Conservation (phyloP, 2,888 invertebrate species). For the Catocala fraxini region DNA sequence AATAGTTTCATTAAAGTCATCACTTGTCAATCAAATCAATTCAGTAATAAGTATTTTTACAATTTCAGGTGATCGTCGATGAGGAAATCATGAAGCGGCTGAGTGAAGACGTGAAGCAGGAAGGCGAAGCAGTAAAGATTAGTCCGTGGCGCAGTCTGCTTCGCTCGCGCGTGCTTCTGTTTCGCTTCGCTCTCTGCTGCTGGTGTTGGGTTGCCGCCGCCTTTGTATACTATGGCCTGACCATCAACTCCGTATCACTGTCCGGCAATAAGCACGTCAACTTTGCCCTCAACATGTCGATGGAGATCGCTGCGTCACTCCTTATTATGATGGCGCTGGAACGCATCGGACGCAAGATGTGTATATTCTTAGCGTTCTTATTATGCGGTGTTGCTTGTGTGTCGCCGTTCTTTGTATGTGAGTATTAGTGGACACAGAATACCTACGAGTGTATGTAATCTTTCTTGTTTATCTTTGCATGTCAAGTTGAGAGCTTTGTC, state of each 20-base stretch:
- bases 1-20: no score
- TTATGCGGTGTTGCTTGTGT: slow-evolving; percentile 75
- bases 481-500: no score
- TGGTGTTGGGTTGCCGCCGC: slow-evolving; percentile 92
- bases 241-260: slow-evolving; percentile 91
- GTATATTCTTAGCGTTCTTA: slow-evolving; percentile 72
- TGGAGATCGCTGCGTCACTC: slow-evolving; percentile 81
- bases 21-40: no score
- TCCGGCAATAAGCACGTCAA: slow-evolving; percentile 92
- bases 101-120: slow-evolving; percentile 42
- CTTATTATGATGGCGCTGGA: slow-evolving; percentile 81
- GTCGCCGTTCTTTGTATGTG: slow-evolving; percentile 71
- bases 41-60: not conserved
- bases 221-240: slow-evolving; percentile 93
- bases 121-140: slow-evolving; percentile 18
- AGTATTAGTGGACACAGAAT: slow-evolving; percentile 40
- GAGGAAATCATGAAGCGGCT: slow-evolving; percentile 65
- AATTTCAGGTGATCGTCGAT: slow-evolving; percentile 62
- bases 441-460: no score
- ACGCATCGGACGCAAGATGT: slow-evolving; percentile 73
- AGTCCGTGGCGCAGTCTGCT: slow-evolving; percentile 69
- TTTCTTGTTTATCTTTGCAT: no score
- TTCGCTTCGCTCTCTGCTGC: slow-evolving; percentile 66
- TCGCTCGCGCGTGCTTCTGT: slow-evolving; percentile 66
- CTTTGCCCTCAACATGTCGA: slow-evolving; percentile 87